Percentiles rank a stretch among this genome's conserved stretches.
Conservation (phyloP, 2,113 vertebrate genomes). For the Halichoeres trimaculatus region DNA sequence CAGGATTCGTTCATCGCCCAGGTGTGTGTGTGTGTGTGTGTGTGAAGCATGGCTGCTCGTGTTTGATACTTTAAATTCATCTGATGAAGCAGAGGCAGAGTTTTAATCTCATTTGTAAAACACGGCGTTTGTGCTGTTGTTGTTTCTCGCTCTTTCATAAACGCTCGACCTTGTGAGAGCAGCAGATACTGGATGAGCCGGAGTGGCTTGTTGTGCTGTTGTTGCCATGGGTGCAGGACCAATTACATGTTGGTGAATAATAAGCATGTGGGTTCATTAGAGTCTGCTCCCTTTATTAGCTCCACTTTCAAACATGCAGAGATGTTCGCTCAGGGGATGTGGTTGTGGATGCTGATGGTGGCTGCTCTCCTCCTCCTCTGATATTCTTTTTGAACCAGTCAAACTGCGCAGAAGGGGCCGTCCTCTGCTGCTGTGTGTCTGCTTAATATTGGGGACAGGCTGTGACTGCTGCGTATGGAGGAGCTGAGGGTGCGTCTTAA, state of each 20-base stretch:
- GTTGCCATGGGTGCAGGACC: constrained; percentile 22
- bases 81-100: not conserved
- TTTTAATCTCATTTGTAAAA: not conserved
- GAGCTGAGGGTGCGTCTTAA: not conserved
- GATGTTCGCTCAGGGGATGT: constrained; percentile 19
- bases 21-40: not conserved
- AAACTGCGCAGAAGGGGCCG: constrained; percentile 7
- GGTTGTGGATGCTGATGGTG: constrained; percentile 21
- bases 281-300: constrained; percentile 38
- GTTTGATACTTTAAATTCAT: not conserved
- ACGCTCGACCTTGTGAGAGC: not conserved
- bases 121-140: not conserved
- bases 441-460: not conserved
- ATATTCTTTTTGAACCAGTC: constrained; percentile 19
- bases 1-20: constrained; percentile 13
- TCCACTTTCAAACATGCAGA: constrained; percentile 36
- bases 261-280: constrained; percentile 36
- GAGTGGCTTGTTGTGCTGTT: constrained; percentile 21
- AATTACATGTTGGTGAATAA: constrained; percentile 33
- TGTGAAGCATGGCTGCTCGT: not conserved
- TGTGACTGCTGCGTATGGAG: not conserved
- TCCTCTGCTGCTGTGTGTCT: not conserved
- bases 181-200: not conserved
- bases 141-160: constrained; percentile 2
- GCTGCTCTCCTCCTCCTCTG: not conserved